phyloP scores from a whole-genome alignment of 2,888 invertebrate genomes.

The Drepana falcataria region DNA sequence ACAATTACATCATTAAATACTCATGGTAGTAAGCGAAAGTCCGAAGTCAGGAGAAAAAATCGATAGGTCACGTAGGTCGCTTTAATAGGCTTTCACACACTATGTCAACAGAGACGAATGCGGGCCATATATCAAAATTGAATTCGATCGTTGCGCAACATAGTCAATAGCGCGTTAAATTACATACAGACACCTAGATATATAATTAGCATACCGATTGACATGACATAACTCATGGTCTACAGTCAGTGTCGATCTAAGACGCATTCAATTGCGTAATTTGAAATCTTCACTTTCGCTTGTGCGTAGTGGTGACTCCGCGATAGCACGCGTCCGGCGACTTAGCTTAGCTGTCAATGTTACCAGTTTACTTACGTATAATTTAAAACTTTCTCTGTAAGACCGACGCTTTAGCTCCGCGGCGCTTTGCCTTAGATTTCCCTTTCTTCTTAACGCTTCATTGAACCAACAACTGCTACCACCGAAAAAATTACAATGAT shows the following conservation, averaged over 20 bases:
- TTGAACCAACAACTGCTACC: conserved; percentile 36
- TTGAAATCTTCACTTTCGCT: conserved; percentile 29
- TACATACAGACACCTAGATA: conserved; percentile 6
- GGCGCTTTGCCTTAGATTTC: conserved; percentile 52
- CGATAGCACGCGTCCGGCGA: conserved; percentile 14
- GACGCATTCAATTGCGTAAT: conserved; percentile 25
- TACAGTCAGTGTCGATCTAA: conserved; percentile 10
- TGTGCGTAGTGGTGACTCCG: conserved; percentile 6
- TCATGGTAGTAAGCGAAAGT: too few species aligned
- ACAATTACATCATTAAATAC: too few species aligned
- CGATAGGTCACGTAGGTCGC: too few species aligned
- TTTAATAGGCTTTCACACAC: neutral
- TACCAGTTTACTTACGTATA: conserved; percentile 68
- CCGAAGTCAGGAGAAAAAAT: too few species aligned
- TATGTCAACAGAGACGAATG: neutral
- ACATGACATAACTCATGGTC: conserved; percentile 21
- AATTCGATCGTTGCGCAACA: conserved; percentile 4
- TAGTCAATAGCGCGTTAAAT: neutral
- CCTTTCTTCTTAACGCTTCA: conserved; percentile 55
- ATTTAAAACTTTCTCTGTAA: conserved; percentile 73
- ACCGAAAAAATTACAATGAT: too few species aligned
- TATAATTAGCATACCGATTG: conserved; percentile 19
- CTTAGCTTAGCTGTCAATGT: conserved; percentile 38
- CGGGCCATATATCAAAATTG: neutral
- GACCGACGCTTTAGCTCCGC: conserved; percentile 28